Conservation (phyloP, 2,113 vertebrate genomes). For the Salvelinus namaycush region DNA sequence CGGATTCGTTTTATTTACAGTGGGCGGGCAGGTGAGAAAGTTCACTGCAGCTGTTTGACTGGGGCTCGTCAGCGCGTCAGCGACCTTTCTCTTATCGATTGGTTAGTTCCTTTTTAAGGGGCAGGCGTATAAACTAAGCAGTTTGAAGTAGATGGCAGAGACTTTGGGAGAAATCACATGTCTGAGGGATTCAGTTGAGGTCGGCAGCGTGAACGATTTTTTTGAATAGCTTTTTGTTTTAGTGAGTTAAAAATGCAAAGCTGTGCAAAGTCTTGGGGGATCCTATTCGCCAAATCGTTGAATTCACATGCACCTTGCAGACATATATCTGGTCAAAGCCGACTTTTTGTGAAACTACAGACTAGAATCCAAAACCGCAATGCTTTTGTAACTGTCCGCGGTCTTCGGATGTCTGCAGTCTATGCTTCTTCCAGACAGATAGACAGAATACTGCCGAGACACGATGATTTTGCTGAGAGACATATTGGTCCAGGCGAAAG, state of each 20-base stretch:
- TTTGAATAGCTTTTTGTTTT: slow-evolving; percentile 7
- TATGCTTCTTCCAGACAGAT: slow-evolving; percentile 77
- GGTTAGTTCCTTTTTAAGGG: slow-evolving; percentile 60
- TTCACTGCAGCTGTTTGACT: too few relatives aligned
- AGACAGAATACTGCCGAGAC: slow-evolving; percentile 86
- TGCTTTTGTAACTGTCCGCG: slow-evolving; percentile 44
- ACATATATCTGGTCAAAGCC: slow-evolving; percentile 48
- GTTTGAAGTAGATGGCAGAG: slow-evolving; percentile 61
- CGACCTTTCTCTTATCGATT: slow-evolving; percentile 55
- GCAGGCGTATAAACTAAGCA: slow-evolving; percentile 59
- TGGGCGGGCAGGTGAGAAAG: too few relatives aligned
- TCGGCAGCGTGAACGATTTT: neutral
- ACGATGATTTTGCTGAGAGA: slow-evolving; percentile 89
- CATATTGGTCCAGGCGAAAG: slow-evolving; percentile 93
- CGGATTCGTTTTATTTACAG: too few relatives aligned
- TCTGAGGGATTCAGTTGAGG: slow-evolving; percentile 2
- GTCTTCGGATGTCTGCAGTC: slow-evolving; percentile 55
- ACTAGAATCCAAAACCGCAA: slow-evolving; percentile 27
- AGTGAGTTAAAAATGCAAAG: slow-evolving; percentile 78
- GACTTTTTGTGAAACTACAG: slow-evolving; percentile 56
- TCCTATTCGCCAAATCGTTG: slow-evolving; percentile 70
- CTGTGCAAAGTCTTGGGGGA: slow-evolving; percentile 81
- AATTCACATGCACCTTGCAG: slow-evolving; percentile 47
- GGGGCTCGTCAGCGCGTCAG: slow-evolving; percentile 44
- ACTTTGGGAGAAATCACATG: slow-evolving; percentile 35